A percentile compares a stretch with the other conserved stretches of the same genome.
Conservation (phyloP, 1,140 invertebrate species). For the Bombyx mori region DNA sequence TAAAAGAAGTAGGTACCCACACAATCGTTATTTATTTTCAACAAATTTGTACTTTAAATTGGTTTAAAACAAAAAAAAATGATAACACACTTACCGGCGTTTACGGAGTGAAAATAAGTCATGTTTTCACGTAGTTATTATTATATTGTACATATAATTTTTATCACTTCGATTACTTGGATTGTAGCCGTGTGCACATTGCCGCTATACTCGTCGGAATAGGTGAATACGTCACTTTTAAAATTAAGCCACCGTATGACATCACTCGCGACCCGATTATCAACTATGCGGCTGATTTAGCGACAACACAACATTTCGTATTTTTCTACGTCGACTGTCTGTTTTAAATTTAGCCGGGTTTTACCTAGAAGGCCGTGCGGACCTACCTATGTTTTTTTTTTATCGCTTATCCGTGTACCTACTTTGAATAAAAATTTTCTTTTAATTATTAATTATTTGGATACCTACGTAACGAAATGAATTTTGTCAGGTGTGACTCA, state of each 20-base stretch:
- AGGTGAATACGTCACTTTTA: constrained; percentile 54
- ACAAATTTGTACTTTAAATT: too few species aligned
- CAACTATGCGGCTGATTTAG: constrained; percentile 26
- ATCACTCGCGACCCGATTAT: constrained; percentile 58
- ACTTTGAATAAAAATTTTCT: background rate
- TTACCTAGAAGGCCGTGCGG: constrained; percentile 27
- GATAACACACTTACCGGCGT: constrained; percentile 32
- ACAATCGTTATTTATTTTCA: background rate
- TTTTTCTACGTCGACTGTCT: background rate
- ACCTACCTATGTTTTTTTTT: constrained; percentile 3
- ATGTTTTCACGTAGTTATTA: background rate
- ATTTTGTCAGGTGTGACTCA: too few species aligned
- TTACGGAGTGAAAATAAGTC: background rate
- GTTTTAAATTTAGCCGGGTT: constrained; percentile 30
- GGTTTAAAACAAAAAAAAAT: too few species aligned
- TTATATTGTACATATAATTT: too few species aligned
- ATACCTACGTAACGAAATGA: too few species aligned
- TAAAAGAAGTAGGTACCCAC: background rate
- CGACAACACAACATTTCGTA: constrained; percentile 29
- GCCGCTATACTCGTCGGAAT: constrained; percentile 36
- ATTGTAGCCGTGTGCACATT: constrained; percentile 5
- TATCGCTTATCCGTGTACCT: constrained; percentile 4
- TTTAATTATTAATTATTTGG: too few species aligned
- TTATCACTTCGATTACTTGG: constrained; percentile 4
- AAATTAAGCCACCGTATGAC: constrained; percentile 53